A percentile compares a stretch with the other conserved stretches of the same genome.
phyloP scores from a whole-genome alignment of 2,888 invertebrate species.

The Epinotia bilunana region DNA sequence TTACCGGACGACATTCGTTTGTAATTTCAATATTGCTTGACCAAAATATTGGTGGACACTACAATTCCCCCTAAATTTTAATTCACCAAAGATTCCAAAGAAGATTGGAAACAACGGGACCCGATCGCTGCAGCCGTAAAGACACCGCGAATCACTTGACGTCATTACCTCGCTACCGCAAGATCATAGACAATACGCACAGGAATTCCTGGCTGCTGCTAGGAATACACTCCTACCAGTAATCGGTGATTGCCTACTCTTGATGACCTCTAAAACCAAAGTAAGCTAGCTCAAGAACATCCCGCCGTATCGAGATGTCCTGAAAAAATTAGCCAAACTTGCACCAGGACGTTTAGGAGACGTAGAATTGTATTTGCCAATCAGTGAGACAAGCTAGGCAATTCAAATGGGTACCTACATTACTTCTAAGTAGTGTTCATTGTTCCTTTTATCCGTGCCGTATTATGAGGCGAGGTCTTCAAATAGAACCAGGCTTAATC shows the following conservation, averaged over 20 bases:
- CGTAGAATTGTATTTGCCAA: no score
- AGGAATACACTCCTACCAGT: slow-evolving; percentile 8
- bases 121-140: neutral
- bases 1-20: neutral
- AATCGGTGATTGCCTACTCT: neutral
- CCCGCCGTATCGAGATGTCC: neutral
- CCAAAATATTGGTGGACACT: neutral
- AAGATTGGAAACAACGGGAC: slow-evolving; percentile 23
- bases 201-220: slow-evolving; percentile 5
- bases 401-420: no score
- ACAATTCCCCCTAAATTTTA: neutral
- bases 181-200: slow-evolving; percentile 20
- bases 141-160: slow-evolving; percentile 5
- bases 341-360: neutral
- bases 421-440: neutral
- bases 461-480: neutral
- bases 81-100: slow-evolving; percentile 2
- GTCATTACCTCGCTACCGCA: slow-evolving; percentile 35
- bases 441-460: neutral
- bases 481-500: slow-evolving; percentile 14
- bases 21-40: neutral
- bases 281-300: no score
- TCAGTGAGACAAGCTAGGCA: no score
- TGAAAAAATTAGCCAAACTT: neutral
- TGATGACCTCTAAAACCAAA: no score